These are phyloP conservation scores for Vandiemenella viatica DNA, from an alignment of 2,888 invertebrate genomes.

Conservation along the genomic window DNA sequence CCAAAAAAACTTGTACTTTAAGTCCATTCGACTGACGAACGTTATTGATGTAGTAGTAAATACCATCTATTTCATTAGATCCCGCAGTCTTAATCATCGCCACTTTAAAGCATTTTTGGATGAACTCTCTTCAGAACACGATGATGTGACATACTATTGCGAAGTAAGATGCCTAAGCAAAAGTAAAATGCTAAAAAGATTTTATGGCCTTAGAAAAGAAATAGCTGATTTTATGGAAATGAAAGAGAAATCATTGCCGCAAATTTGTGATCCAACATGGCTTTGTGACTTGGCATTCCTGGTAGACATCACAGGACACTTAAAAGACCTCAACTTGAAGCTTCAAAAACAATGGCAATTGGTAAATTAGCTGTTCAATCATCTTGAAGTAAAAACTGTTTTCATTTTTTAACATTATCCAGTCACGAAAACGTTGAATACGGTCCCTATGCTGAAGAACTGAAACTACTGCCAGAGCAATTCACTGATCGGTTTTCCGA, in stretches of 20 bases:
- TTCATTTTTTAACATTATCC: too few species aligned
- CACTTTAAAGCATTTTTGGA: neutral
- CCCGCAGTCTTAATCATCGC: conserved; percentile 1
- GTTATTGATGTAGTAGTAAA: neutral
- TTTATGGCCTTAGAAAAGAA: neutral
- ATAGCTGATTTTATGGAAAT: neutral
- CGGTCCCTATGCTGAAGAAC: neutral
- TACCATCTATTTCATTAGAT: neutral
- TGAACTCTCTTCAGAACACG: too few species aligned
- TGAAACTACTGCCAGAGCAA: neutral
- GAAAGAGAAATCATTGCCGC: neutral
- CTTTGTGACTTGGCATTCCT: neutral
- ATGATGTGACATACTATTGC: neutral
- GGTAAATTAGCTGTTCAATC: neutral
- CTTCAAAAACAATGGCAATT: neutral
- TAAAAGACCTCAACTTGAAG: neutral
- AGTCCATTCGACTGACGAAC: neutral
- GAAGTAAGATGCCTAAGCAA: conserved; percentile 1
- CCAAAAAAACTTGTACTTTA: neutral
- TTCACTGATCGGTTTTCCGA: neutral
- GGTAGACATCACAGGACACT: neutral
- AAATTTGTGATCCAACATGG: neutral
- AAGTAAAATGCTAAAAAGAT: neutral
- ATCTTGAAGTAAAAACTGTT: too few species aligned
- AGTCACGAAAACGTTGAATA: neutral